Conservation (phyloP, 2,888 invertebrate genomes). For the Sinopyrophorus schimmeli region DNA sequence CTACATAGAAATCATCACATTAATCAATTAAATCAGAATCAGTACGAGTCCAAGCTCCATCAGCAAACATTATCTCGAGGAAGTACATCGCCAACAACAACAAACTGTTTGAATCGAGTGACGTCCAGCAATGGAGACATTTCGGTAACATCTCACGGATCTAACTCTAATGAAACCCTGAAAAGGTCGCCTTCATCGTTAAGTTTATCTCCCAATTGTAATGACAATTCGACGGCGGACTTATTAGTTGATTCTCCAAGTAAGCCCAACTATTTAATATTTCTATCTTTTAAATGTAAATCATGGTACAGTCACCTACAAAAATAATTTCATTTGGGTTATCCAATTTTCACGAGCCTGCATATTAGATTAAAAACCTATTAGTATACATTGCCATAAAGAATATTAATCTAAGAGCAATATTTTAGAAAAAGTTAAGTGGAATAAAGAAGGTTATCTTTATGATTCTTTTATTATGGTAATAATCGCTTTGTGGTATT, state of each 20-base stretch:
- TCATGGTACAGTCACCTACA: too few species aligned
- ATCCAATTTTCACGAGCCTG: too few species aligned
- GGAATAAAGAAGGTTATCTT: constrained; percentile 27
- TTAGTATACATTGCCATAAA: too few species aligned
- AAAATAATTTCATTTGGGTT: too few species aligned
- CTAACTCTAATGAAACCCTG: constrained; percentile 56
- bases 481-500: constrained; percentile 38
- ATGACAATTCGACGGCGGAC: constrained; percentile 68
- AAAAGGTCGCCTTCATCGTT: constrained; percentile 69
- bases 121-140: constrained; percentile 80
- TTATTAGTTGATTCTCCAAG: constrained; percentile 82
- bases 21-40: constrained; percentile 46
- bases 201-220: constrained; percentile 60
- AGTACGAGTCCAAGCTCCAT: constrained; percentile 49
- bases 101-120: constrained; percentile 67
- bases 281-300: too few species aligned
- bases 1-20: constrained; percentile 47
- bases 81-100: constrained; percentile 55
- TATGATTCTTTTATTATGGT: constrained; percentile 42
- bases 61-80: constrained; percentile 40
- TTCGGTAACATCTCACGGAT: constrained; percentile 75
- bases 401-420: too few species aligned
- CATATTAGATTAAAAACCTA: too few species aligned
- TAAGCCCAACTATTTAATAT: constrained; percentile 63
- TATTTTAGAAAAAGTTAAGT: constrained; percentile 14